Evolutionary conservation across 2,797 vertebrate species (phyloP).

Genomic region (Enteromius radiatus): DNA sequence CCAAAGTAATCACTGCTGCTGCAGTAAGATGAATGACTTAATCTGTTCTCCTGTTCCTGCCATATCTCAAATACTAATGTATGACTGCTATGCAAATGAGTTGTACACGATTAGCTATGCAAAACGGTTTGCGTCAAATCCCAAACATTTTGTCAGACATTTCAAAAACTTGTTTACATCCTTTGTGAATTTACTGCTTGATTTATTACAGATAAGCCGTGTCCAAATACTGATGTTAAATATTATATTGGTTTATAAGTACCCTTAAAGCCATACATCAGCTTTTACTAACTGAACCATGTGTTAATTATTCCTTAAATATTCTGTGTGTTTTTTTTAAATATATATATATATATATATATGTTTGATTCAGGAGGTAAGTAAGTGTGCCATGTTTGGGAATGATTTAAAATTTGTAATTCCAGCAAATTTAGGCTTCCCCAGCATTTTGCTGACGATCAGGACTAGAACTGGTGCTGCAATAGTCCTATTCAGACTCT

Average conservation of each 20-base stretch:
- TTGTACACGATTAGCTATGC: conserved; percentile 46
- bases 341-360: too few species aligned
- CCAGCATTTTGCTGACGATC: conserved; percentile 4
- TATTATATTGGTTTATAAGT: neutral
- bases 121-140: conserved; percentile 35
- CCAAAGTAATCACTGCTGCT: conserved; percentile 81
- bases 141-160: conserved; percentile 38
- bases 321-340: too few species aligned
- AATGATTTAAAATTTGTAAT: neutral
- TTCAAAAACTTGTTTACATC: conserved; percentile 32
- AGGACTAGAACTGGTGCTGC: neutral
- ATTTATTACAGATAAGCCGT: conserved; percentile 5
- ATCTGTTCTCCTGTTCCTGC: conserved; percentile 59
- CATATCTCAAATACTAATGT: conserved; percentile 53
- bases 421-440: neutral
- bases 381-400: neutral
- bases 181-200: conserved; percentile 18
- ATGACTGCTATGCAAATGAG: conserved; percentile 44
- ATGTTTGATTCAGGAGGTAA: neutral
- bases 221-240: conserved; percentile 19
- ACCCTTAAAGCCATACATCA: conserved; percentile 19
- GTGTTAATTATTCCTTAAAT: neutral
- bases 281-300: neutral
- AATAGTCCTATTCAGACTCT: neutral
- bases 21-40: conserved; percentile 66